Percentiles rank a stretch among this genome's conserved stretches.
phyloP scores from a whole-genome alignment of 2,888 invertebrate species.

The Ornithoptera alexandrae region DNA sequence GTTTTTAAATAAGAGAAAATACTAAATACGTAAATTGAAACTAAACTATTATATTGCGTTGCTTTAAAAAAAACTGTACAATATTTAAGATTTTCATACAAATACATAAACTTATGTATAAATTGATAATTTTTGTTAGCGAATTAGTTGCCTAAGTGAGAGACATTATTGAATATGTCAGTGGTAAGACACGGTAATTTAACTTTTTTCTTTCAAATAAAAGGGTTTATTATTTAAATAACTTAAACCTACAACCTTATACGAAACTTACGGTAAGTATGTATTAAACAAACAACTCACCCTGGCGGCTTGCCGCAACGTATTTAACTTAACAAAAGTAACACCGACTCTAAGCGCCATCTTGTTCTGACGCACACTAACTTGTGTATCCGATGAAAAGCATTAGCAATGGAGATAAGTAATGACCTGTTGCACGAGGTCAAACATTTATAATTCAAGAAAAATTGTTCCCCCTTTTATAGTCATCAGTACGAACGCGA shows the following conservation, averaged over 20 bases:
- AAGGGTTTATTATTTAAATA: too few relatives aligned
- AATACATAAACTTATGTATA: too few relatives aligned
- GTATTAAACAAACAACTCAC: conserved; percentile 44
- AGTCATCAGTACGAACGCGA: too few relatives aligned
- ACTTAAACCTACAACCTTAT: too few relatives aligned
- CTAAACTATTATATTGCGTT: conserved; percentile 1
- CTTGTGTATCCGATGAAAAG: conserved; percentile 40
- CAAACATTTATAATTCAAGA: conserved; percentile 26
- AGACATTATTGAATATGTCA: too few relatives aligned
- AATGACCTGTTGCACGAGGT: conserved; percentile 37
- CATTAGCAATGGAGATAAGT: conserved; percentile 66
- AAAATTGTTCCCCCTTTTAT: conserved; percentile 1
- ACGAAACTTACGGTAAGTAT: too few relatives aligned
- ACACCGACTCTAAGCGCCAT: conserved; percentile 66
- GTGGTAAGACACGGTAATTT: too few relatives aligned
- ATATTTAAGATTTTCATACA: too few relatives aligned
- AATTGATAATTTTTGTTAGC: too few relatives aligned
- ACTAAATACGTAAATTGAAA: neutral
- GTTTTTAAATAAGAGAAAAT: neutral
- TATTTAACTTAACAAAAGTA: conserved; percentile 52
- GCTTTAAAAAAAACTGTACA: too few relatives aligned
- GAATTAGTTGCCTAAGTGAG: too few relatives aligned
- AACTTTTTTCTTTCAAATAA: too few relatives aligned
- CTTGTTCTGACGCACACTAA: conserved; percentile 38
- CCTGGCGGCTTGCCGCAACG: conserved; percentile 48